A percentile compares a stretch with the other conserved stretches of the same genome.
These are phyloP conservation scores for Drosophila lacertosa DNA, from an alignment of 1,140 invertebrate species.

Conservation along the genomic window DNA sequence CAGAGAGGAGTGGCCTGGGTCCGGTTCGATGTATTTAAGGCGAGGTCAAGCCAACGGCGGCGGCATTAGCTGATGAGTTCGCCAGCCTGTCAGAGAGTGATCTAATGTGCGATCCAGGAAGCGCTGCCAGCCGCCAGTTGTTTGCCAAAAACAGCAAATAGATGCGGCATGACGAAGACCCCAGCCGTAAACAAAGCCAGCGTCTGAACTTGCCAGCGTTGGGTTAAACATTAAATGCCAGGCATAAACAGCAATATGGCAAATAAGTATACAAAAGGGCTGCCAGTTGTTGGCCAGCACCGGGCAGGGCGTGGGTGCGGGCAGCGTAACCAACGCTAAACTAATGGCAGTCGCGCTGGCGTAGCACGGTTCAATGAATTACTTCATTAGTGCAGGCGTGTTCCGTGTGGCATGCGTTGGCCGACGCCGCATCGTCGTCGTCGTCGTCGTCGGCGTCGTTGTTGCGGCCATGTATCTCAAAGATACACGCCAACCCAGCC, in stretches of 20 bases:
- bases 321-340: slow-evolving; percentile 61
- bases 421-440: slow-evolving; percentile 23
- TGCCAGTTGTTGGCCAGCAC: slow-evolving; percentile 5
- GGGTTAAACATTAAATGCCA: slow-evolving; percentile 25
- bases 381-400: slow-evolving; percentile 81
- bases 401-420: slow-evolving; percentile 68
- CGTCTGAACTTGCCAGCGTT: slow-evolving; percentile 3
- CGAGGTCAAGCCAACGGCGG: slow-evolving; percentile 49
- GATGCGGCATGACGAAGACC: background rate
- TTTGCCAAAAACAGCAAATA: slow-evolving; percentile 45
- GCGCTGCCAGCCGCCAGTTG: slow-evolving; percentile 42
- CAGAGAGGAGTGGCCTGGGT: slow-evolving; percentile 35
- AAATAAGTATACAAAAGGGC: slow-evolving; percentile 26
- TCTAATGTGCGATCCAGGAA: slow-evolving; percentile 75
- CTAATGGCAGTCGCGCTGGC: slow-evolving; percentile 66
- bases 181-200: slow-evolving; percentile 18
- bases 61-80: slow-evolving; percentile 16
- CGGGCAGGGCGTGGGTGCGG: slow-evolving; percentile 29
- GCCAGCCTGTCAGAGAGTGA: slow-evolving; percentile 55
- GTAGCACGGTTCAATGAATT: slow-evolving; percentile 83
- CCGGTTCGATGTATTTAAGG: slow-evolving; percentile 54
- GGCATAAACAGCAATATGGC: slow-evolving; percentile 20
- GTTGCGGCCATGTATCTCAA: slow-evolving; percentile 50
- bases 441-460: slow-evolving; percentile 10
- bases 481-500: slow-evolving; percentile 52